Percentiles rank a stretch among this genome's conserved stretches.
phyloP scores from a whole-genome alignment of 2,888 invertebrate species.

The Holacanthella duospinosa region DNA sequence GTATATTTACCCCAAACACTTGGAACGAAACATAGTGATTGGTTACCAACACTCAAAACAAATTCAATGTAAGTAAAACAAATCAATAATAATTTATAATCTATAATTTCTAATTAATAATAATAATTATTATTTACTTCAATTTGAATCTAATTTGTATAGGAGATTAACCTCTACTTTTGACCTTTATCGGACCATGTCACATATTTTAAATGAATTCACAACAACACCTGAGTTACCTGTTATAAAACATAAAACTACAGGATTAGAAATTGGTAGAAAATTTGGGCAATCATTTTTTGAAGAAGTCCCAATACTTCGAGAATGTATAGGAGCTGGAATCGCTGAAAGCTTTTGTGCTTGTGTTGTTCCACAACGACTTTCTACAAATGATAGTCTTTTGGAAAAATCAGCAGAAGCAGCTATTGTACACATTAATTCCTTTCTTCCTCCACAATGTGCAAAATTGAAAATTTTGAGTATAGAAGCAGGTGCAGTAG shows the following conservation, averaged over 20 bases:
- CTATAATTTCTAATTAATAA: not conserved
- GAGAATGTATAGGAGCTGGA: slow-evolving; percentile 62
- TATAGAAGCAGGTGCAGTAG: slow-evolving; percentile 20
- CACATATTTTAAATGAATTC: slow-evolving; percentile 21
- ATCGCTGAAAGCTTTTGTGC: slow-evolving; percentile 25
- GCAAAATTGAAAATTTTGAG: slow-evolving; percentile 13
- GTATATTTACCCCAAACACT: slow-evolving; percentile 23
- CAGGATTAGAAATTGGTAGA: slow-evolving; percentile 7
- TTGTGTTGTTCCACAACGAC: slow-evolving; percentile 21
- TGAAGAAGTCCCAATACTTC: slow-evolving; percentile 54
- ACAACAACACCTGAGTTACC: slow-evolving; percentile 8
- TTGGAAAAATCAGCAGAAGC: slow-evolving; percentile 15
- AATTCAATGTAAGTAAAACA: slow-evolving; percentile 24
- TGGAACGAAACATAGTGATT: slow-evolving; percentile 12
- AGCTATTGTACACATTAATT: slow-evolving; percentile 20
- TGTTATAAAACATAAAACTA: slow-evolving; percentile 8
- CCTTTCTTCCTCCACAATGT: slow-evolving; percentile 20
- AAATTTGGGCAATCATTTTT: slow-evolving; percentile 49
- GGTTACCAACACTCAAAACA: slow-evolving; percentile 15
- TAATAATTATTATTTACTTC: too few species aligned
- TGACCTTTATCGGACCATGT: slow-evolving; percentile 27
- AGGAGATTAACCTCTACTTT: slow-evolving; percentile 27
- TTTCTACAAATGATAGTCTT: slow-evolving; percentile 11
- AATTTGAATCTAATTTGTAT: not conserved
- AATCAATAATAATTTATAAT: not conserved